These are phyloP conservation scores for Poeciliopsis retropinna DNA, from an alignment of 2,113 vertebrate species.

Conservation along the genomic window DNA sequence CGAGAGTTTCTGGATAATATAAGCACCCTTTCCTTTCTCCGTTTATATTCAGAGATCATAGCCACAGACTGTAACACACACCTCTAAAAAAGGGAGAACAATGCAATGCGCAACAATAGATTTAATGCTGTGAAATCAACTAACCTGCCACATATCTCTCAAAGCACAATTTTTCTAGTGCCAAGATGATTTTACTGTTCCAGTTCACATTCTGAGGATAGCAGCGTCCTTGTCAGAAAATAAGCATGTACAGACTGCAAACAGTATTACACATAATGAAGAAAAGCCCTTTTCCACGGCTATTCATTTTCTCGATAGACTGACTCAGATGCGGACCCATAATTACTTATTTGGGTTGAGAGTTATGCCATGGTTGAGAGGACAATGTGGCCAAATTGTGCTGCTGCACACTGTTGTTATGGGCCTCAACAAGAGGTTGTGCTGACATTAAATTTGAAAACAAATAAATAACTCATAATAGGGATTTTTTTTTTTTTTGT, in stretches of 20 bases:
- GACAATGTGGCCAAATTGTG: constrained; percentile 14
- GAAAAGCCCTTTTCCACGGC: not conserved
- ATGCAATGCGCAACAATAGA: not conserved
- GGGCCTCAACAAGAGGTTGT: constrained; percentile 6
- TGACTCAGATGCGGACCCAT: not conserved
- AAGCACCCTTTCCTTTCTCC: not conserved
- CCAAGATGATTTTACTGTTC: not conserved
- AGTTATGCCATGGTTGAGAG: constrained; percentile 5
- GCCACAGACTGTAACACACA: not conserved
- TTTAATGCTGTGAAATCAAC: not conserved
- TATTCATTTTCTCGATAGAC: not conserved
- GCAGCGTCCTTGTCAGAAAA: not conserved
- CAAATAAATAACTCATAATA: constrained; percentile 13
- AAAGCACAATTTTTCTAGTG: not conserved
- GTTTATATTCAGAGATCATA: not conserved
- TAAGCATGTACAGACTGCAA: not conserved
- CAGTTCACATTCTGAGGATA: not conserved
- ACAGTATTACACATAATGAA: not conserved
- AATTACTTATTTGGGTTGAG: constrained; percentile 25
- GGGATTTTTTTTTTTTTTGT: not conserved
- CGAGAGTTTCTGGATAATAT: not conserved
- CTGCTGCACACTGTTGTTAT: constrained; percentile 7
- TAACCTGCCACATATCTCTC: not conserved
- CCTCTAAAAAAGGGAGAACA: constrained; percentile 7
- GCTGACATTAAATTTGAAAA: constrained; percentile 5